Conservation (phyloP, 1,140 invertebrate species). For the Bombus waltoni region DNA sequence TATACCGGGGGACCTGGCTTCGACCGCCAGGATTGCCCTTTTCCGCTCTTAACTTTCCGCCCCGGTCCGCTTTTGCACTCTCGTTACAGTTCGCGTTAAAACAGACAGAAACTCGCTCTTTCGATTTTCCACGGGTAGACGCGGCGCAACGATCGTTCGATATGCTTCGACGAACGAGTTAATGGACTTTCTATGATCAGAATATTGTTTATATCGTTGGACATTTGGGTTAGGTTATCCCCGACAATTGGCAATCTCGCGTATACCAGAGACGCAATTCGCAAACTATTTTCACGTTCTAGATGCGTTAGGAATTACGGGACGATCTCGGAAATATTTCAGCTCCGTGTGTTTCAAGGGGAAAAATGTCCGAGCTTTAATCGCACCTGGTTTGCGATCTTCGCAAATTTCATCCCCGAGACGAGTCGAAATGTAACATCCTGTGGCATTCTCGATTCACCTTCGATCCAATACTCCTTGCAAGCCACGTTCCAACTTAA, state of each 20-base stretch:
- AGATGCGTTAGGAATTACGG: background rate
- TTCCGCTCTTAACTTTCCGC: conserved; percentile 30
- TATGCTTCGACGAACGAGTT: background rate
- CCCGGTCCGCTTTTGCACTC: background rate
- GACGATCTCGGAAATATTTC: no score
- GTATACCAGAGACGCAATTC: background rate
- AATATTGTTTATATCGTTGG: fast-evolving
- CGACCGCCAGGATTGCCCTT: conserved; percentile 17
- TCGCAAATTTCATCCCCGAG: no score
- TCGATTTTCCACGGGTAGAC: background rate
- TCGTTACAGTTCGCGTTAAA: background rate
- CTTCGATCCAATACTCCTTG: background rate
- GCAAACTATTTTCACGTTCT: background rate
- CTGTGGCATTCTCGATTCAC: background rate
- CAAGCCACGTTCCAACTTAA: conserved; percentile 7
- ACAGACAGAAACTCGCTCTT: background rate
- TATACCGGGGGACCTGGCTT: conserved; percentile 8
- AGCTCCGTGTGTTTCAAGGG: no score
- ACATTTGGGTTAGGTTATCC: background rate
- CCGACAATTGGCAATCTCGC: background rate
- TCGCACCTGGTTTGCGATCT: no score
- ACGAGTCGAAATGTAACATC: background rate
- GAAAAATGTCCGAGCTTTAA: no score
- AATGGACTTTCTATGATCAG: background rate
- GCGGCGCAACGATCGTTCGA: background rate